phyloP scores from a whole-genome alignment of 2,888 invertebrate genomes.

The Troides oblongomaculatus region DNA sequence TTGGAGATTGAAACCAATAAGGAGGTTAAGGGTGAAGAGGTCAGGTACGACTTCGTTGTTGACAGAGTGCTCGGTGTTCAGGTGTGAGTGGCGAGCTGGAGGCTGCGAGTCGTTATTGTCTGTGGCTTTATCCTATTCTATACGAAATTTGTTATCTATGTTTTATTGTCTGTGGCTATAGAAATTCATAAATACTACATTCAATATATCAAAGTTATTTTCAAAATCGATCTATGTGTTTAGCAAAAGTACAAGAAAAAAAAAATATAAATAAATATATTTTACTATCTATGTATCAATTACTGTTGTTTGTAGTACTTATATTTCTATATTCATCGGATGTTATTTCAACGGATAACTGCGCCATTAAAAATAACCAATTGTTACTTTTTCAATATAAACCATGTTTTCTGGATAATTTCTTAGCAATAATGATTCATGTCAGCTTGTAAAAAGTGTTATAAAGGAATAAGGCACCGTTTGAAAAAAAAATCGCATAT shows the following conservation, averaged over 20 bases:
- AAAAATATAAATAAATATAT: neutral
- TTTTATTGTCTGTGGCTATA: neutral
- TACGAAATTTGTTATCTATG: conserved; percentile 3
- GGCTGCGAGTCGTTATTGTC: conserved; percentile 30
- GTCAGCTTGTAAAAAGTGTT: conserved; percentile 34
- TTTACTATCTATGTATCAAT: neutral
- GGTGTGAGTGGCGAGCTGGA: conserved; percentile 77
- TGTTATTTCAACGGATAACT: neutral
- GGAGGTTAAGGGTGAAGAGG: conserved; percentile 67
- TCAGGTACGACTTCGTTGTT: conserved; percentile 89
- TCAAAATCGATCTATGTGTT: neutral
- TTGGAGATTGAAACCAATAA: conserved; percentile 46
- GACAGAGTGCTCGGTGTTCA: conserved; percentile 92
- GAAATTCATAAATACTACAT: neutral
- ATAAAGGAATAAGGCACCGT: conserved; percentile 49
- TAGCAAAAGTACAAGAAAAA: neutral
- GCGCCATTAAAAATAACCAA: neutral
- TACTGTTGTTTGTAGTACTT: conserved; percentile 1
- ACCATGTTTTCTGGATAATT: neutral
- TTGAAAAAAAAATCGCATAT: conserved; percentile 46
- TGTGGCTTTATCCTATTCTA: neutral
- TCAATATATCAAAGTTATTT: neutral
- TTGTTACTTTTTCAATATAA: neutral
- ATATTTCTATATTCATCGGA: neutral
- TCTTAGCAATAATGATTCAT: conserved; percentile 15